phyloP scores from a whole-genome alignment of 2,113 vertebrate genomes.

The Elephas maximus region DNA sequence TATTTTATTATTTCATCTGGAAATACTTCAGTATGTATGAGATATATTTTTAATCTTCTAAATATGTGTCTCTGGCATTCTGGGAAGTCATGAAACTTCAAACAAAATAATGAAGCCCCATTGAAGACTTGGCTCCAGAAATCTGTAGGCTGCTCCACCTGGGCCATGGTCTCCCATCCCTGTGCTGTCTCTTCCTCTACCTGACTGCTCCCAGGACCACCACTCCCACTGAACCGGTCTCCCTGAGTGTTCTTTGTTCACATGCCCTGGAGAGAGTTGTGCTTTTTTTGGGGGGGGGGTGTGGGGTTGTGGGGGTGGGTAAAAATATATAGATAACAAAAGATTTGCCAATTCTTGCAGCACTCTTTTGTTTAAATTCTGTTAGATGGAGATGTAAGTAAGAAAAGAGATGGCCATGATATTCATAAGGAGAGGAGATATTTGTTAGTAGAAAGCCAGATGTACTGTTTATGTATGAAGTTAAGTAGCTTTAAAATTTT shows the following conservation, averaged over 20 bases:
- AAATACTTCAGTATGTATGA: slow-evolving; percentile 32
- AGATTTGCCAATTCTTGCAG: background rate
- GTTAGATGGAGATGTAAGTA: background rate
- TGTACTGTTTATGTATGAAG: background rate
- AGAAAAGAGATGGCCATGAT: background rate
- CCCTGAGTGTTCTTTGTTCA: background rate
- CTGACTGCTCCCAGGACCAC: background rate
- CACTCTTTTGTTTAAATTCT: background rate
- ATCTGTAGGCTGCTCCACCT: background rate
- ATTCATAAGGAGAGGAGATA: slow-evolving; percentile 6
- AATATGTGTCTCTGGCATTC: slow-evolving; percentile 3
- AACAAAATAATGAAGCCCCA: background rate
- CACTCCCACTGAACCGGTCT: background rate
- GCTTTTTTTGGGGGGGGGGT: too few species aligned
- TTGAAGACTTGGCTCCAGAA: background rate
- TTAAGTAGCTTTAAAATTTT: background rate
- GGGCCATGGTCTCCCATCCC: background rate
- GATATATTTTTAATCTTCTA: slow-evolving; percentile 40
- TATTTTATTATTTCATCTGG: slow-evolving; percentile 2
- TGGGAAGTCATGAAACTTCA: background rate
- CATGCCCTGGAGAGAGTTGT: background rate
- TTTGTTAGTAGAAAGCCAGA: background rate
- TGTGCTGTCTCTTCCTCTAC: background rate
- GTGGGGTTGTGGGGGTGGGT: too few species aligned
- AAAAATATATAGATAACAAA: background rate